Evolutionary conservation across 1,140 invertebrate species (phyloP).

Genomic region (Venturia canescens): DNA sequence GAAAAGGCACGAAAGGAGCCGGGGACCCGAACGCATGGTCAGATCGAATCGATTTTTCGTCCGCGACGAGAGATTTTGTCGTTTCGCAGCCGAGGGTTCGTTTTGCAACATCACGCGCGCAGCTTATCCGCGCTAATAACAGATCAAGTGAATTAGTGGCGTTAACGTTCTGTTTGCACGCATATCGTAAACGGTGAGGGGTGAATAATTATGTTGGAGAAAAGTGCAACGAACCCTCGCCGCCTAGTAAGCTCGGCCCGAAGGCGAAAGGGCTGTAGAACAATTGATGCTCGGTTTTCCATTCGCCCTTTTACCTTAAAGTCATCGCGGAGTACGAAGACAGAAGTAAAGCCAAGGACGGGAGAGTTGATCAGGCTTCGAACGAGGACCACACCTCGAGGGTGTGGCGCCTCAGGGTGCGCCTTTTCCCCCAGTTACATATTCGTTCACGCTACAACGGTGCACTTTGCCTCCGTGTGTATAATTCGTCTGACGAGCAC

Average conservation of each 20-base stretch:
- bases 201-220: not conserved
- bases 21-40: too few species aligned
- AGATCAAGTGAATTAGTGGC: not conserved
- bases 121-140: not conserved
- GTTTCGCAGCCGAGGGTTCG: not conserved
- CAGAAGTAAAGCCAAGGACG: not conserved
- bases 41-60: too few species aligned
- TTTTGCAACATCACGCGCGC: not conserved
- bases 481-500: not conserved
- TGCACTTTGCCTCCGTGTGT: constrained; percentile 5
- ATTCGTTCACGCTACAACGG: not conserved
- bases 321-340: not conserved
- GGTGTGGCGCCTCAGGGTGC: constrained; percentile 16
- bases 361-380: constrained; percentile 7
- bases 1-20: too few species aligned
- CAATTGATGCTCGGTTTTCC: not conserved
- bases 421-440: not conserved
- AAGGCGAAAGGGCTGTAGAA: not conserved
- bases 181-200: constrained; percentile 3
- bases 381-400: constrained; percentile 1
- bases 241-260: not conserved
- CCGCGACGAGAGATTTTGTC: too few species aligned
- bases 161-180: not conserved
- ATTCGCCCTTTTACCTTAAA: not conserved
- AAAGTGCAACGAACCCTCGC: not conserved